Base-by-base conservation (phyloP, 1,140 invertebrate genomes). In the Globodera rostochiensis region DNA sequence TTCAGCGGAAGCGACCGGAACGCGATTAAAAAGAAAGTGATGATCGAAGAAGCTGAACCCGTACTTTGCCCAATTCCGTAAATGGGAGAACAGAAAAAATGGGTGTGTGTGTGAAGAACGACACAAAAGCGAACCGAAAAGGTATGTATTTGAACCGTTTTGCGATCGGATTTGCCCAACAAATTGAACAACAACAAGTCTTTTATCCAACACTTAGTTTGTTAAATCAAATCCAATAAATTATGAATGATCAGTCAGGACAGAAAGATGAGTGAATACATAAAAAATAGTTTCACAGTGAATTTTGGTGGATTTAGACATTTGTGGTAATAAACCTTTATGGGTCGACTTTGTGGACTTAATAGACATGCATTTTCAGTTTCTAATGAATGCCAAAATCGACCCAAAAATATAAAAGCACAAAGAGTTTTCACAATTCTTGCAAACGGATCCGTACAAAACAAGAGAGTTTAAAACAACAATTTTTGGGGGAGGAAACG, bases 401-500 rank as follows among this genome's bases (percentile, higher is more conserved):
- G 45, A 36, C 45, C 79, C 36, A 36, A 36, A 36, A 36, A 36
- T 36, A 36, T 36, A 36, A 36, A 36, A 36, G 36, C 36, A 36
- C 36, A 36, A 36, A 36, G 36, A 36, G 36, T 36, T 36, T 36
- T 36, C 36, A 36, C 36, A 36, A 36, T 36, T 36, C 36, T 36
- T 36, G 36, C 36, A 36, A 36, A 36, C 36, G 36, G 36, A 36
- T 36, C 36, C 36, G 36, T 36, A 36, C 36, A 36, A 36, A 36
- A 25, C 25, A 25, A 36, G 3, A 36, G 36, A 3, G 36, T 36
- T 36, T 36, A 80, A n/a, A 53, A n/a, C 7, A 46, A 25, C 15
- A 49, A 49, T 75, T 47, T 25, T 71, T 15, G 45, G 75, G 46
- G 49, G 9, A 21, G 83, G 84, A 47, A 83, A n/a, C 81, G 45